Evolutionary conservation across 1,140 invertebrate species (phyloP).

Genomic region (Microplitis mediator): DNA sequence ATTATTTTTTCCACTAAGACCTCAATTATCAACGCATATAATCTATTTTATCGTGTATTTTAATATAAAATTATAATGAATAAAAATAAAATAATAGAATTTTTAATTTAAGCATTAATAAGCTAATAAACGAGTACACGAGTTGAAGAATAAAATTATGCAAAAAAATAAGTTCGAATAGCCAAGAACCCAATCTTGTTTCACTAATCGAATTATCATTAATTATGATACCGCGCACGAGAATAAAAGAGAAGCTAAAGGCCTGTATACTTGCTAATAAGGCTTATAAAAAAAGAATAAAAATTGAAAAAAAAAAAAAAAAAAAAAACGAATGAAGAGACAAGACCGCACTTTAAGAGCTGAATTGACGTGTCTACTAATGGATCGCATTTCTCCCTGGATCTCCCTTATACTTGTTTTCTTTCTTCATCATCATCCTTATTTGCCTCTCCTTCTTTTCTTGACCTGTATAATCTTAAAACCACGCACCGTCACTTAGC

Average conservation of each 20-base stretch:
- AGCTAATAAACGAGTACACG: not conserved
- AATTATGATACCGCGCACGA: conserved; percentile 45
- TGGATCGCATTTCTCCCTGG: conserved; percentile 52
- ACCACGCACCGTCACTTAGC: not conserved
- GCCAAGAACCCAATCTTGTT: conserved; percentile 43
- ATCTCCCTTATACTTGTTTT: conserved; percentile 36
- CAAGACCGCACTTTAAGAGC: conserved; percentile 47
- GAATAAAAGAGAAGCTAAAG: conserved; percentile 5
- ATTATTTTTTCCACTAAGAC: too few relatives aligned
- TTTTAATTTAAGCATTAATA: not conserved
- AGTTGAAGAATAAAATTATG: not conserved
- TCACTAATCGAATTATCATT: conserved; percentile 58
- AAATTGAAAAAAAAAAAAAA: conserved; percentile 29
- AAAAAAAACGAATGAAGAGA: conserved; percentile 38
- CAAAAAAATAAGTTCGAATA: conserved; percentile 12
- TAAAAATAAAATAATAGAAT: not conserved
- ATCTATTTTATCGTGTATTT: too few relatives aligned
- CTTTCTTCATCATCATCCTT: conserved; percentile 32
- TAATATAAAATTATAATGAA: too few relatives aligned
- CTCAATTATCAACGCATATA: too few relatives aligned
- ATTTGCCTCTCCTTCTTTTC: conserved; percentile 16
- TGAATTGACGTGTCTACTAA: conserved; percentile 63
- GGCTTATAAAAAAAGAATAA: conserved; percentile 22
- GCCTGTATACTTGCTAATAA: not conserved
- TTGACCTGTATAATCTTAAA: conserved; percentile 23